Evolutionary conservation across 1,140 invertebrate species (phyloP).

Genomic region (Pseudobourletiella spinata): DNA sequence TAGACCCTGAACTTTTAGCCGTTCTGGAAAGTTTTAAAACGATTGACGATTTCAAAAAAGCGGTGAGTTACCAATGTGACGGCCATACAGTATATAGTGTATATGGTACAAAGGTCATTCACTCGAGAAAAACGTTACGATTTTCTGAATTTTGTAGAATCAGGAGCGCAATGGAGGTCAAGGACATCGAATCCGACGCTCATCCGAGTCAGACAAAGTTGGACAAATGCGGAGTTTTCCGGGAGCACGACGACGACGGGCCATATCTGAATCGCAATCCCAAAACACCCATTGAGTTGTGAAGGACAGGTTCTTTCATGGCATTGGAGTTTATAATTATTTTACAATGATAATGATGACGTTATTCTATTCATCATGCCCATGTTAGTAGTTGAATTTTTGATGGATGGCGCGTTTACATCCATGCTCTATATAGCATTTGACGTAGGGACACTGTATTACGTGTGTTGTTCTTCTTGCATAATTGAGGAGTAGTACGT

Average conservation of each 20-base stretch:
- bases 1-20: constrained; percentile 67
- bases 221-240: constrained; percentile 21
- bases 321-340: background rate
- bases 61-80: constrained; percentile 19
- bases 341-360: background rate
- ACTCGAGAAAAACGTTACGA: too few relatives aligned
- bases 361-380: background rate
- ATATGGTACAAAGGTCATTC: too few relatives aligned
- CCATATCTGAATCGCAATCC: constrained; percentile 27
- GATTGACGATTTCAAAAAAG: constrained; percentile 75
- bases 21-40: constrained; percentile 82
- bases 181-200: constrained; percentile 9
- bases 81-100: background rate
- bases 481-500: too few relatives aligned
- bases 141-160: background rate
- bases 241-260: constrained; percentile 11
- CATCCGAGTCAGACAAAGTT: constrained; percentile 18
- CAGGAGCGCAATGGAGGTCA: background rate
- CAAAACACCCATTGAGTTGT: background rate
- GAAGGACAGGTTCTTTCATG: background rate
- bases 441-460: background rate
- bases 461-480: background rate
- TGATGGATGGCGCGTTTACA: too few relatives aligned
- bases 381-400: background rate
- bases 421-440: background rate